Evolutionary conservation across 2,113 vertebrate genomes (phyloP).

Genomic region (Acrocephalus kingi): DNA sequence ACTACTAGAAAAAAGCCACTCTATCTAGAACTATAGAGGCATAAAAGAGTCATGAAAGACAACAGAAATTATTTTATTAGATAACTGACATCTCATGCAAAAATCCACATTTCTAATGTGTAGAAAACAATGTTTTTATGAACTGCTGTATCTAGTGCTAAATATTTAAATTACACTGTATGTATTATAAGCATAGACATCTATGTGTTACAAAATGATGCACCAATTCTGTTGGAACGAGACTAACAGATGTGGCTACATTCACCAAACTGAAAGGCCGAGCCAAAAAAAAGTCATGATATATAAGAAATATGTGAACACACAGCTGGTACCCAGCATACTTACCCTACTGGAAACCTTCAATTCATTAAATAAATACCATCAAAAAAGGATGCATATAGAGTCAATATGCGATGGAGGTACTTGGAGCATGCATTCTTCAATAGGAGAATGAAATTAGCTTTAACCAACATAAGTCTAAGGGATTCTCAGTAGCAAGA

Average conservation of each 20-base stretch:
- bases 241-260: not conserved
- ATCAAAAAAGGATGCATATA: not conserved
- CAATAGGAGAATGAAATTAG: not conserved
- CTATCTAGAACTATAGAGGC: not conserved
- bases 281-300: not conserved
- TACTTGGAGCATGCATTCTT: not conserved
- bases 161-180: not conserved
- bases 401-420: accelerated
- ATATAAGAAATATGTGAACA: not conserved
- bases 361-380: not conserved
- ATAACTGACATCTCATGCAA: not conserved
- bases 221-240: not conserved
- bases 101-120: not conserved
- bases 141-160: not conserved
- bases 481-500: not conserved
- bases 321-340: not conserved
- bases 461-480: not conserved
- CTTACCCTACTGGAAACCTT: not conserved
- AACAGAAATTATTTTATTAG: not conserved
- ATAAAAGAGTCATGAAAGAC: not conserved
- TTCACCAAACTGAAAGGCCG: not conserved
- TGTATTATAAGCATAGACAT: not conserved
- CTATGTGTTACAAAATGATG: not conserved
- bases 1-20: not conserved
- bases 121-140: not conserved